phyloP scores from a whole-genome alignment of 2,888 invertebrate species.

The Eupithecia tripunctaria region DNA sequence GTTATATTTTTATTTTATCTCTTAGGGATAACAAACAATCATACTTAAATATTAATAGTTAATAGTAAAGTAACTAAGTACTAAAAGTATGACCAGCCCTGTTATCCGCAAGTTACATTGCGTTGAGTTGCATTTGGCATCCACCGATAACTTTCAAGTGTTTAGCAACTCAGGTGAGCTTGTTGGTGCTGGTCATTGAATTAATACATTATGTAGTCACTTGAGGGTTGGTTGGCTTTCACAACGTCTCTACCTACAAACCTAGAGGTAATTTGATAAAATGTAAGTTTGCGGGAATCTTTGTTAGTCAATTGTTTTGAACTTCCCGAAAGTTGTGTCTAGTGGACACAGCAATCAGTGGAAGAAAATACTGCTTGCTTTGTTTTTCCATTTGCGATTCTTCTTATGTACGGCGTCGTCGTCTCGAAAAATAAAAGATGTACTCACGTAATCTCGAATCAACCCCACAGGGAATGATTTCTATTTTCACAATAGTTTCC shows the following conservation, averaged over 20 bases:
- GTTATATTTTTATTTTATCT: too few relatives aligned
- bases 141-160: background rate
- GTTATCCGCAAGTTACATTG: too few relatives aligned
- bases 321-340: constrained; percentile 7
- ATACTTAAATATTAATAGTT: too few relatives aligned
- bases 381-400: constrained; percentile 5
- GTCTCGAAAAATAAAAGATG: constrained; percentile 1
- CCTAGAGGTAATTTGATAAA: constrained; percentile 1
- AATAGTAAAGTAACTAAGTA: too few relatives aligned
- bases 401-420: background rate
- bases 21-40: too few relatives aligned
- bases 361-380: background rate
- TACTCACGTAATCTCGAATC: background rate
- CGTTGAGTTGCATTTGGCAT: background rate
- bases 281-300: constrained; percentile 20
- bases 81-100: too few relatives aligned
- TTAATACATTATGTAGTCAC: background rate
- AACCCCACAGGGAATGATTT: background rate
- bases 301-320: constrained; percentile 28
- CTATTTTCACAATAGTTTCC: constrained; percentile 1
- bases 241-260: background rate
- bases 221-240: background rate
- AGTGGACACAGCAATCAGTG: constrained; percentile 24
- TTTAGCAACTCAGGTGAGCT: background rate
- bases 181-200: background rate